Evolutionary conservation across 2,113 vertebrate species (phyloP).

Genomic region (Melanerpes aurifrons): DNA sequence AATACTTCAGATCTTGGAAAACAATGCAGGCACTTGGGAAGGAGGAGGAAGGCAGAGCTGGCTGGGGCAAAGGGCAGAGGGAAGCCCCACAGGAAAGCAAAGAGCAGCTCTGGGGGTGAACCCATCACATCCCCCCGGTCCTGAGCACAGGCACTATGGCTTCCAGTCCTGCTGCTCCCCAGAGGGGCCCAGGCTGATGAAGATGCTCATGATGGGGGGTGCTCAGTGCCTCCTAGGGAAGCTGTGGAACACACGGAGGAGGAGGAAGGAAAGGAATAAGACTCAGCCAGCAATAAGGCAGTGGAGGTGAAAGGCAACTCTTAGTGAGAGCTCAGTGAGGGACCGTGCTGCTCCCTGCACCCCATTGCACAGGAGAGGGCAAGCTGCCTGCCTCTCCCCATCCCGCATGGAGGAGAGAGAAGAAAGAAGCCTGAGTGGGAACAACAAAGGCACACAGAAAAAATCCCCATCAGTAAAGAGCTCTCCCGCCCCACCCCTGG

Average conservation of each 20-base stretch:
- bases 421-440: neutral
- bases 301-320: constrained; percentile 1
- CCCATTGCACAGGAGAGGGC: neutral
- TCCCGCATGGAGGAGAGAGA: neutral
- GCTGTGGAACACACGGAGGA: neutral
- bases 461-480: constrained; percentile 48
- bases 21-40: constrained; percentile 62
- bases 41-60: neutral
- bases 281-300: constrained; percentile 54
- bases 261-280: neutral
- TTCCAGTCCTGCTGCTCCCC: no score
- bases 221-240: neutral
- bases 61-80: neutral
- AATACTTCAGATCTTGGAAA: constrained; percentile 44
- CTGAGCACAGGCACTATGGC: neutral
- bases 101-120: neutral
- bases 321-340: neutral
- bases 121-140: neutral
- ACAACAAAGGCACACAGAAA: constrained; percentile 46
- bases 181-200: neutral
- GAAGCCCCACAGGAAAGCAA: neutral
- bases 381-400: neutral
- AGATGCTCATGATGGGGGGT: neutral
- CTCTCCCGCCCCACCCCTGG: neutral
- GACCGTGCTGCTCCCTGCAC: neutral